These are phyloP conservation scores for Philereme transversata DNA, from an alignment of 2,888 invertebrate species.

Conservation along the genomic window DNA sequence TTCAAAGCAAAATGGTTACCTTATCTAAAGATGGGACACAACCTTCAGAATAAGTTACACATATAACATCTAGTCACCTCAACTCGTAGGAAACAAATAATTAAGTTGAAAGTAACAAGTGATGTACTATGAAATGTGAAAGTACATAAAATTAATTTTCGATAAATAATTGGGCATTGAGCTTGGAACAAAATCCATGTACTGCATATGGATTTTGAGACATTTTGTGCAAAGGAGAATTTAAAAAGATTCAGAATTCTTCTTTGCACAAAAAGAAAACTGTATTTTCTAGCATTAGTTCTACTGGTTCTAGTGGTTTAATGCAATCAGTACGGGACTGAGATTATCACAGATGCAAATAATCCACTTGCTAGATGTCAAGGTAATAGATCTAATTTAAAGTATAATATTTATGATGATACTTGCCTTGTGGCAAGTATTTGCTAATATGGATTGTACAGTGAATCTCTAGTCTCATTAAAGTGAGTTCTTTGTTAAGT, in stretches of 20 bases:
- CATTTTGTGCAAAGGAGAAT: not conserved
- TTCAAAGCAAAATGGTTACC: constrained; percentile 13
- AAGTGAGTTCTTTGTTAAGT: no score
- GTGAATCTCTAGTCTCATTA: constrained; percentile 6
- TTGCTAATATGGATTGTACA: constrained; percentile 36
- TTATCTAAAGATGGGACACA: constrained; percentile 34
- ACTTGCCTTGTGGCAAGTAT: constrained; percentile 34
- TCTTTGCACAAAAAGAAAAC: not conserved
- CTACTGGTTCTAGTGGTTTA: constrained; percentile 53
- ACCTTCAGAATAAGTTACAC: constrained; percentile 27
- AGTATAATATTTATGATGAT: constrained; percentile 5
- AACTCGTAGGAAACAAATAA: constrained; percentile 76
- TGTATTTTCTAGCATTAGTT: not conserved
- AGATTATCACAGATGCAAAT: constrained; percentile 80
- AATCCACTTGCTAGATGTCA: constrained; percentile 49
- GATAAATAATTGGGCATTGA: constrained; percentile 50
- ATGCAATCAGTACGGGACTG: constrained; percentile 72
- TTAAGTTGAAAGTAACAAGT: constrained; percentile 55
- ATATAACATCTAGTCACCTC: constrained; percentile 42
- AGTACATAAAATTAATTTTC: constrained; percentile 39
- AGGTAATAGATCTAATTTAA: constrained; percentile 24
- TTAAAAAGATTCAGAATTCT: constrained; percentile 17
- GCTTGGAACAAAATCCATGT: constrained; percentile 47
- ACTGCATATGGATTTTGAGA: constrained; percentile 8
- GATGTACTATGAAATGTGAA: constrained; percentile 49